phyloP scores from a whole-genome alignment of 1,140 invertebrate species.

The Drosophila rufa region DNA sequence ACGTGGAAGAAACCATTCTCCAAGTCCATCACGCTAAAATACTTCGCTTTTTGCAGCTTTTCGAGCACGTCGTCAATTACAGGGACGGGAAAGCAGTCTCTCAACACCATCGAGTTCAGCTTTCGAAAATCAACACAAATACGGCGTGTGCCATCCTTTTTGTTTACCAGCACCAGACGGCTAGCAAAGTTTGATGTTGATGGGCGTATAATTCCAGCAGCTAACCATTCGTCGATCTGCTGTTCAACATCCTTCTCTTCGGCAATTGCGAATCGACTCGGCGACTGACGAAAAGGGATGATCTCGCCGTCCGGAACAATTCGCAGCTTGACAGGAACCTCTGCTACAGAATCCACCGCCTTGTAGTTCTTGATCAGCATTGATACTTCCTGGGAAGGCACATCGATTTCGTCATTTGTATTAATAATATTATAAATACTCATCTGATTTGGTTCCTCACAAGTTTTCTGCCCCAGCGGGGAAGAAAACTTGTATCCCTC shows the following conservation, averaged over 20 bases:
- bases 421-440: too few relatives aligned
- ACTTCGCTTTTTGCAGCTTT: not conserved
- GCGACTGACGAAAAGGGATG: not conserved
- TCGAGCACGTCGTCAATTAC: not conserved
- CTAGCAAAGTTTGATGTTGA: too few relatives aligned
- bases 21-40: not conserved
- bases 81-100: not conserved
- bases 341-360: not conserved
- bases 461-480: not conserved
- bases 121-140: too few relatives aligned
- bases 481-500: conserved; percentile 5
- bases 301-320: conserved; percentile 4
- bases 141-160: too few relatives aligned
- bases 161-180: too few relatives aligned
- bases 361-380: not conserved
- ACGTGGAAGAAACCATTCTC: not conserved
- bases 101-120: too few relatives aligned
- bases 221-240: conserved; percentile 1
- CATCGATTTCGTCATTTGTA: not conserved
- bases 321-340: not conserved
- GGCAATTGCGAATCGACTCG: not conserved
- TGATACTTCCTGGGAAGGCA: not conserved
- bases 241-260: not conserved
- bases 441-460: not conserved
- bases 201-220: too few relatives aligned